Percentiles rank a stretch among this genome's conserved stretches.
Conservation (phyloP, 2,113 vertebrate genomes). For the Motacilla alba region DNA sequence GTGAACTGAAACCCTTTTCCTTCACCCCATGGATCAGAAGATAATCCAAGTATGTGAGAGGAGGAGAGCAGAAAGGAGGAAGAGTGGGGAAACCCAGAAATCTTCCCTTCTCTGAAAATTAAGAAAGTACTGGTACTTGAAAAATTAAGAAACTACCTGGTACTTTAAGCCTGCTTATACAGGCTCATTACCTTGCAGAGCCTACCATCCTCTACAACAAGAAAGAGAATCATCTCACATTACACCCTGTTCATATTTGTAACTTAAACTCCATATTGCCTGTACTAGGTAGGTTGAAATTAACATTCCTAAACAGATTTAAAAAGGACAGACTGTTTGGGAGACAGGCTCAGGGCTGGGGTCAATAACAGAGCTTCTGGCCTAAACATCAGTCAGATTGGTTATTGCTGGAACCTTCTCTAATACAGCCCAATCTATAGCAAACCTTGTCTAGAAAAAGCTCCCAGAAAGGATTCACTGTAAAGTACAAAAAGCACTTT, state of each 20-base stretch:
- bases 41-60: not conserved
- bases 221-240: not conserved
- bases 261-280: not conserved
- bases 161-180: not conserved
- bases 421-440: not conserved
- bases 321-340: not conserved
- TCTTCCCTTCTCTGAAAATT: not conserved
- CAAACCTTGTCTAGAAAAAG: not conserved
- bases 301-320: not conserved
- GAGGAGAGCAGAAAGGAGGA: not conserved
- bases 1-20: not conserved
- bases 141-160: not conserved
- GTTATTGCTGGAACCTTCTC: not conserved
- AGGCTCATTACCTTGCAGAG: not conserved
- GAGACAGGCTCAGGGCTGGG: not conserved
- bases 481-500: not conserved
- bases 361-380: not conserved
- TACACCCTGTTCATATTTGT: not conserved
- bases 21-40: not conserved
- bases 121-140: not conserved
- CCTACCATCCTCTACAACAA: not conserved
- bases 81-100: not conserved
- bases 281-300: not conserved
- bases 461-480: not conserved
- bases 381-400: not conserved